Evolutionary conservation across 2,888 invertebrate genomes (phyloP), one percentile per base, ranked within the genome.

Genomic region (Leucoma salicis): DNA sequence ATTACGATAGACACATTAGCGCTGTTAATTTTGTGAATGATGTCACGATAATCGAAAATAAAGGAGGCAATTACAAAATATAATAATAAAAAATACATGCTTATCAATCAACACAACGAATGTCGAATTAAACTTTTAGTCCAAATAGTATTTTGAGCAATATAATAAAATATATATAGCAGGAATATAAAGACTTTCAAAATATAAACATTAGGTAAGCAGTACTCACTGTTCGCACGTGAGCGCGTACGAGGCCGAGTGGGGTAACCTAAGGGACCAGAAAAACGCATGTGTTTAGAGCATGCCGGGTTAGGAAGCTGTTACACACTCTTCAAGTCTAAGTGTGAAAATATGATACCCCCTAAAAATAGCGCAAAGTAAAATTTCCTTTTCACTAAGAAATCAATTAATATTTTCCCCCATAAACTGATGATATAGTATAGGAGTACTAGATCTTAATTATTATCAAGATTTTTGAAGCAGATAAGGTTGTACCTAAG

Each of bases 161-260:
- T n/a, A n/a, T 21, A 16, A 16, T 6, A 16, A 35, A 12, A 11
- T 1, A 14, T 16, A 52, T 43, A 49, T 54, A 60, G 64, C 60
- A 70, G 66, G 64, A 70, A 70, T 46, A 46, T 46, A 40, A 45
- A 42, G 53, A 61, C 53, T 53, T 65, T 53, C 57, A 54, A 75
- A 70, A 57, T 57, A 60, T 49, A 60, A 57, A 57, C 63, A 63
- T 73, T 75, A 75, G 71, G 58, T 52, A 77, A 77, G 86, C 86
- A 71, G 66, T 91, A 92, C 92, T 92, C 90, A 92, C 92, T 92
- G 92, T 90, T 92, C 90, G 82, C 92, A 92, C 78, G 90, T 91
- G 77, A 92, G 90, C 79, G 91, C 91, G 87, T 92, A 92, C 75
- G 90, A 89, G 66, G 91, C 91, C 57, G 92, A 91, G 83, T 92